phyloP scores from a whole-genome alignment of 2,797 vertebrate species.

The Tauraco hartlaubi region DNA sequence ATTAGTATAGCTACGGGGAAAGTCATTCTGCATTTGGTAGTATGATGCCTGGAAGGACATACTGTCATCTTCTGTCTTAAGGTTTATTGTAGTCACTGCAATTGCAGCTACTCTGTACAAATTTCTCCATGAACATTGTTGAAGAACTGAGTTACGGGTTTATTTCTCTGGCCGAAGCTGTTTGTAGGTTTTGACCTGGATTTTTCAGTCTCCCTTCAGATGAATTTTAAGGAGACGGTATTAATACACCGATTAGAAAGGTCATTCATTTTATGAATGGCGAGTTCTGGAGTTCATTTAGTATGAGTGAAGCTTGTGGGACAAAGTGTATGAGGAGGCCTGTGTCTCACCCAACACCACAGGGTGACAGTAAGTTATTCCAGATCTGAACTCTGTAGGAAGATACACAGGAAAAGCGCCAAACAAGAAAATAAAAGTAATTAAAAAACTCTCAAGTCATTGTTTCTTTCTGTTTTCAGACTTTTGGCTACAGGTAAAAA shows the following conservation, averaged over 20 bases:
- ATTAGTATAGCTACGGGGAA: neutral
- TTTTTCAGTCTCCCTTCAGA: neutral
- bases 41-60: neutral
- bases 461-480: neutral
- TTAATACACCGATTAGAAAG: neutral
- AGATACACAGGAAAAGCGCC: neutral
- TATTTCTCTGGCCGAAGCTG: neutral
- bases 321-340: neutral
- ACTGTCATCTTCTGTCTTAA: neutral
- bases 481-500: neutral
- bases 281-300: neutral
- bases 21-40: neutral
- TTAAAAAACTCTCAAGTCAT: neutral
- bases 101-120: neutral
- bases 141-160: neutral
- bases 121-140: neutral
- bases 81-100: neutral
- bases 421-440: neutral
- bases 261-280: neutral
- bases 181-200: neutral
- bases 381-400: neutral
- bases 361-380: neutral
- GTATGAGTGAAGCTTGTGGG: neutral
- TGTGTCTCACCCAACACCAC: neutral
- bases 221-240: neutral